phyloP scores from a whole-genome alignment of 2,113 vertebrate species.

The Chrysochloris asiatica region DNA sequence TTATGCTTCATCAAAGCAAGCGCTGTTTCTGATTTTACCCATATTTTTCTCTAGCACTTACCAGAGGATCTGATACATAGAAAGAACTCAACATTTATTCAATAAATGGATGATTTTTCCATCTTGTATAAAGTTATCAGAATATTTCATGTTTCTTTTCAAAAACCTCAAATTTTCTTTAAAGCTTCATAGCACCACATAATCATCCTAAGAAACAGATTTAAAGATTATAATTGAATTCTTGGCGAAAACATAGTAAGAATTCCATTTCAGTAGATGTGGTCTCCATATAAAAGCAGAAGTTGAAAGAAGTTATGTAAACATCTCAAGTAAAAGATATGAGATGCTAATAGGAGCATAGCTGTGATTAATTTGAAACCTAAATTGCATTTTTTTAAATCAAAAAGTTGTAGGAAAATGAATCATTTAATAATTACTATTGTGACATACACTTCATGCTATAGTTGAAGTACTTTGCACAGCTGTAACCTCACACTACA shows the following conservation, averaged over 20 bases:
- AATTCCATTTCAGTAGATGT: conserved; percentile 2
- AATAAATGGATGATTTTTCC: conserved; percentile 22
- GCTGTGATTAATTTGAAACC: conserved; percentile 83
- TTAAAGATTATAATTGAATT: conserved; percentile 25
- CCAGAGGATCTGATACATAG: not conserved
- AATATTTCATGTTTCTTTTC: conserved; percentile 20
- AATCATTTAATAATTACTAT: conserved; percentile 85
- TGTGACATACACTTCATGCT: conserved; percentile 83
- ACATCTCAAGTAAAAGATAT: conserved; percentile 63
- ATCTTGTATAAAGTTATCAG: not conserved
- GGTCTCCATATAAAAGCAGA: conserved; percentile 55
- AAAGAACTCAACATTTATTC: not conserved
- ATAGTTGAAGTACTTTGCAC: conserved; percentile 80
- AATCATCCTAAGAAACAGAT: not conserved
- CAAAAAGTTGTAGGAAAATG: conserved; percentile 80
- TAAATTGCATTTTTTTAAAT: conserved; percentile 82
- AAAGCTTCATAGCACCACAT: not conserved
- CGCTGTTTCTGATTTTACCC: not conserved
- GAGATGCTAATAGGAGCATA: conserved; percentile 71
- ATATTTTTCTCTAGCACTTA: not conserved
- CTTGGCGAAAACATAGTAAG: conserved; percentile 23
- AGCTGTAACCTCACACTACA: conserved; percentile 77
- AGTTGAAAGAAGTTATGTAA: conserved; percentile 73
- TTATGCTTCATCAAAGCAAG: not conserved
- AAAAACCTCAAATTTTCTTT: not conserved